Conservation (phyloP, 2,888 invertebrate genomes). For the Ophion slaviceki region DNA sequence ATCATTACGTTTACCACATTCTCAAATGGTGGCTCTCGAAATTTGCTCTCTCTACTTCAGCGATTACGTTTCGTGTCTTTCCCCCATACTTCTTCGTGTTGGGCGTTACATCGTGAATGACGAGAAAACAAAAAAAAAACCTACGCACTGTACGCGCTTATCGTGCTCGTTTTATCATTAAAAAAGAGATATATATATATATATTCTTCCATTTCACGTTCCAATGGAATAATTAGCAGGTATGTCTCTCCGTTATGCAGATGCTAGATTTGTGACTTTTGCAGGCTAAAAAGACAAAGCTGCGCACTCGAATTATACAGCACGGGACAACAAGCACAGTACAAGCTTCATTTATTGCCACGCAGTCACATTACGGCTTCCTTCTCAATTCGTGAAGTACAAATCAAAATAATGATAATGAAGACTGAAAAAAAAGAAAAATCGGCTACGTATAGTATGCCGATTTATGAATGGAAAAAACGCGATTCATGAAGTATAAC, state of each 20-base stretch:
- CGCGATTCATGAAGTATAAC: slow-evolving; percentile 53
- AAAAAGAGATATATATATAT: neutral
- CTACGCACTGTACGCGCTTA: slow-evolving; percentile 58
- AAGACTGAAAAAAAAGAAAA: neutral
- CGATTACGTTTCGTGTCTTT: slow-evolving; percentile 1
- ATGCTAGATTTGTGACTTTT: slow-evolving; percentile 31
- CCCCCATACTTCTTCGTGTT: neutral
- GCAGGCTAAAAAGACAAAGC: slow-evolving; percentile 61
- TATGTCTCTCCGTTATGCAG: slow-evolving; percentile 7
- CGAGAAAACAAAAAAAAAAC: slow-evolving; percentile 18
- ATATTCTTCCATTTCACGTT: neutral
- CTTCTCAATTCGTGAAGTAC: neutral
- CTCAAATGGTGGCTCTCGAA: slow-evolving; percentile 80
- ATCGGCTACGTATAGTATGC: slow-evolving; percentile 5
- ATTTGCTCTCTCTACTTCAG: slow-evolving; percentile 73
- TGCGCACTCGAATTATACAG: slow-evolving; percentile 64
- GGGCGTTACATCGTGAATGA: slow-evolving; percentile 14
- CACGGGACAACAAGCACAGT: slow-evolving; percentile 65
- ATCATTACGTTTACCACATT: slow-evolving; percentile 80
- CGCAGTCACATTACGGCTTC: slow-evolving; percentile 47
- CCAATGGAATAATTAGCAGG: slow-evolving; percentile 1
- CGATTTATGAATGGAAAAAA: slow-evolving; percentile 30
- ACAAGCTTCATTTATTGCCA: slow-evolving; percentile 57
- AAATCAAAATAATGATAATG: slow-evolving; percentile 7
- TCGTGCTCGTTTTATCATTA: slow-evolving; percentile 44